These are phyloP conservation scores for Echeneis naucrates DNA, from an alignment of 2,797 vertebrate species.

Conservation along the genomic window DNA sequence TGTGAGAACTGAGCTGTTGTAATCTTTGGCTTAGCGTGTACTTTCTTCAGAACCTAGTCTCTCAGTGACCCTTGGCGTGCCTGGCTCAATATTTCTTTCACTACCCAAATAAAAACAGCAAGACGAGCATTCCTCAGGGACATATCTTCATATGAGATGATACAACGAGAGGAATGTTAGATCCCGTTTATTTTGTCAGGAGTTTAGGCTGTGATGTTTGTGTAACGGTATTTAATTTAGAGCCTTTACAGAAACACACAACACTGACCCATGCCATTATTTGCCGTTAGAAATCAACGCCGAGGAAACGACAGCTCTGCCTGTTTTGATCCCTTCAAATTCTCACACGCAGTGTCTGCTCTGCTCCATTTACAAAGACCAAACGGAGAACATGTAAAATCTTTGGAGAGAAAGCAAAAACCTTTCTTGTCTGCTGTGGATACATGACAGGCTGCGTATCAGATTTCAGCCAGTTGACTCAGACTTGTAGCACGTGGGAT, in stretches of 20 bases:
- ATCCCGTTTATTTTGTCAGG: slow-evolving; percentile 51
- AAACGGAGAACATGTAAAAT: slow-evolving; percentile 26
- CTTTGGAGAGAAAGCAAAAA: slow-evolving; percentile 38
- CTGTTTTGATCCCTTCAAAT: slow-evolving; percentile 36
- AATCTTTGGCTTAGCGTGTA: slow-evolving; percentile 69
- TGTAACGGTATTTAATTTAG: slow-evolving; percentile 17
- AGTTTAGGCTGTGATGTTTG: slow-evolving; percentile 23
- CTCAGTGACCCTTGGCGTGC: slow-evolving; percentile 44
- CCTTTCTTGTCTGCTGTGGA: slow-evolving; percentile 19
- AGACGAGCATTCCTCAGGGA: slow-evolving; percentile 48
- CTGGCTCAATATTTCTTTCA: slow-evolving; percentile 62
- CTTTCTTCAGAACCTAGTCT: slow-evolving; percentile 66
- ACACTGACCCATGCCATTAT: slow-evolving; percentile 10
- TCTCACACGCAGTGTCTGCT: slow-evolving; percentile 30
- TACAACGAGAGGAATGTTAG: slow-evolving; percentile 30
- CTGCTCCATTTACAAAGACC: slow-evolving; percentile 18
- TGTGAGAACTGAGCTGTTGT: slow-evolving; percentile 77
- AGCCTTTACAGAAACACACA: slow-evolving; percentile 29
- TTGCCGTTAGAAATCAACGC: slow-evolving; percentile 1
- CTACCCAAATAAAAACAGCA: slow-evolving; percentile 55
- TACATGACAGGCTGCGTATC: slow-evolving; percentile 9
- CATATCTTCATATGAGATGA: slow-evolving; percentile 38
- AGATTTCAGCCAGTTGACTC: slow-evolving; percentile 22
- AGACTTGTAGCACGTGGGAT: slow-evolving; percentile 18
- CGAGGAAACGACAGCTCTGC: slow-evolving; percentile 26